Conservation (phyloP, 2,113 vertebrate genomes). For the Ochotona curzoniae region DNA sequence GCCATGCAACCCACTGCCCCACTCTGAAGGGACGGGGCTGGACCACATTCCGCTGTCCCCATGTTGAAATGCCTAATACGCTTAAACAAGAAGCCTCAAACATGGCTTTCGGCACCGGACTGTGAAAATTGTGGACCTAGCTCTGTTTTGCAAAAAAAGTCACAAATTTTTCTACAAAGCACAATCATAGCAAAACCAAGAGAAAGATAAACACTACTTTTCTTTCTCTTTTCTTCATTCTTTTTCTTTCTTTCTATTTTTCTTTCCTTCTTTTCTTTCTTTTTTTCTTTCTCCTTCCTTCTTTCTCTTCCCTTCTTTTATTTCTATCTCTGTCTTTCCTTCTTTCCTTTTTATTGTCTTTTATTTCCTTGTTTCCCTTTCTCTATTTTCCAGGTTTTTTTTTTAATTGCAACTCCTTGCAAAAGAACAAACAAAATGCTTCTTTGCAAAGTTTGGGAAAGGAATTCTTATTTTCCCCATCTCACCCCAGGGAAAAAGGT, state of each 20-base stretch:
- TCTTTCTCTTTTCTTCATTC: too few species aligned
- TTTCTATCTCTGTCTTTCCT: too few species aligned
- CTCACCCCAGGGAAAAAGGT: background rate
- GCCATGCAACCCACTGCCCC: accelerated
- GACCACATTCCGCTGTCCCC: too few species aligned
- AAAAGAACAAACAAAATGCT: background rate
- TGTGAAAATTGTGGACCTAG: too few species aligned
- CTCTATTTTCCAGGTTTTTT: background rate
- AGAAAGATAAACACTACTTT: background rate
- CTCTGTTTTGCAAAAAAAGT: background rate
- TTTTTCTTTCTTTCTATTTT: too few species aligned
- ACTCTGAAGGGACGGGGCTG: background rate
- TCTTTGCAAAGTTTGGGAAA: background rate
- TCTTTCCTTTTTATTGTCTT: too few species aligned
- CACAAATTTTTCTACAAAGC: background rate
- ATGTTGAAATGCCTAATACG: background rate
- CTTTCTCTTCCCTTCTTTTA: too few species aligned
- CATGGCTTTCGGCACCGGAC: background rate
- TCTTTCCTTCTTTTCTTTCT: background rate
- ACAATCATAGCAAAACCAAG: background rate
- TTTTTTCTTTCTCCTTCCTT: background rate
- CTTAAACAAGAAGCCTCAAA: background rate
- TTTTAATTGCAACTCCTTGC: background rate
- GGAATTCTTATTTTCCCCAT: background rate
- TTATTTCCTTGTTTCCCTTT: too few species aligned